phyloP scores from a whole-genome alignment of 2,113 vertebrate genomes.

The Entomyzon cyanotis region DNA sequence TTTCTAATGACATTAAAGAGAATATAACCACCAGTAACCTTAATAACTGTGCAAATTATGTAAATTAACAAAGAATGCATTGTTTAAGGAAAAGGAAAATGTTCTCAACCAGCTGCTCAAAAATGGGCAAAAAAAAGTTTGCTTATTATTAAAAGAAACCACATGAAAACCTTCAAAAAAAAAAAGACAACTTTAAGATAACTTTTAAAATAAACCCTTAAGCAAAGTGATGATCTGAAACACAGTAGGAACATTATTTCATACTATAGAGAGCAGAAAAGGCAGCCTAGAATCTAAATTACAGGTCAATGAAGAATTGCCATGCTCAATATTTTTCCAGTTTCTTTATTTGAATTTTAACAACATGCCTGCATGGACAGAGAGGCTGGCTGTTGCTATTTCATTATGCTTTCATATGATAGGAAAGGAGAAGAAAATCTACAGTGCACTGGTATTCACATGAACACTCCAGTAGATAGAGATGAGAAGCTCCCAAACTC shows the following conservation, averaged over 20 bases:
- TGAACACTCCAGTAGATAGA: neutral
- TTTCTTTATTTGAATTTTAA: neutral
- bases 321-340: accelerated
- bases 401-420: neutral
- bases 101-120: neutral
- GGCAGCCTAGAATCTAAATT: neutral
- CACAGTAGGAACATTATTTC: neutral
- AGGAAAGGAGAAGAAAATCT: neutral
- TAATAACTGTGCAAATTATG: neutral
- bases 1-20: neutral
- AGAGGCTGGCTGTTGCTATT: neutral
- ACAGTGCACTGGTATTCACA: neutral
- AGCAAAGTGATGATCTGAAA: neutral
- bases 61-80: neutral
- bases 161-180: neutral
- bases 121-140: neutral
- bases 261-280: neutral
- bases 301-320: neutral
- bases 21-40: neutral
- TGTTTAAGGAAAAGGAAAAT: neutral
- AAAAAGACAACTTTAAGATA: neutral
- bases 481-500: neutral
- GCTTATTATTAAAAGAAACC: neutral
- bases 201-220: neutral
- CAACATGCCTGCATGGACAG: neutral